Base-by-base conservation (phyloP, 2,888 invertebrate genomes). In the Galeopsomyia nigrocyanea region DNA sequence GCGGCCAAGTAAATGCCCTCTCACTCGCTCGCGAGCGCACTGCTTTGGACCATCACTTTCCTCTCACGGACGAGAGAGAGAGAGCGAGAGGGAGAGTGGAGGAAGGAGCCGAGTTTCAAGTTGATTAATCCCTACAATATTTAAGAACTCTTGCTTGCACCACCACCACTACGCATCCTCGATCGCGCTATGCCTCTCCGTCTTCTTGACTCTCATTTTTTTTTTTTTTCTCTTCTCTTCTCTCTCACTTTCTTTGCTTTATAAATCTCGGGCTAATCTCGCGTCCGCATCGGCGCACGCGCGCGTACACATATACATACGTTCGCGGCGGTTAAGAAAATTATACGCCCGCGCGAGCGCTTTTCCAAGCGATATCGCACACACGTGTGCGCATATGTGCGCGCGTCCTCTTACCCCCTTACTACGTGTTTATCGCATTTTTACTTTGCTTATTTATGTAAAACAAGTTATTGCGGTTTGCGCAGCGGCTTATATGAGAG, bases 121-220 rank as follows among this genome's bases (percentile, higher is more conserved):
- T 82, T 82, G 82, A 84, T 84, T 83, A 83, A 83, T 82, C 80
- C 79, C 79, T 83, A 79, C 80, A 80, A 82, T 83, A 83, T 83
- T 84, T 81, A 83, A 82, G 80, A 79, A 80, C 26, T 26, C 26
- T 78, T 77, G 64, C 60, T 47, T 71, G 68, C 57, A 65, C 66
- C 65, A 76, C 79, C 76, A 78, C 69, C 75, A 53, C 51, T 7
- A 49, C 53, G 50, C 26, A 53, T 62, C 62, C 61, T 51, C 51
- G 53, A 39, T 31, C 31, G 26, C 53, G 14, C 31, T 17, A 7
- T 31, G 47, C 61, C 2, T 10, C 10, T 50, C 26, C 50, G 46
- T n/a, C 57, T 16, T 57, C 26, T 26, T 57, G 31, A 55, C 21
- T 14, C n/a, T 55, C 2, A 6, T 21, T 21, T 21, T 14, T 21